Evolutionary conservation across 2,888 invertebrate genomes (phyloP).

Genomic region (Ctenicera cuprea): DNA sequence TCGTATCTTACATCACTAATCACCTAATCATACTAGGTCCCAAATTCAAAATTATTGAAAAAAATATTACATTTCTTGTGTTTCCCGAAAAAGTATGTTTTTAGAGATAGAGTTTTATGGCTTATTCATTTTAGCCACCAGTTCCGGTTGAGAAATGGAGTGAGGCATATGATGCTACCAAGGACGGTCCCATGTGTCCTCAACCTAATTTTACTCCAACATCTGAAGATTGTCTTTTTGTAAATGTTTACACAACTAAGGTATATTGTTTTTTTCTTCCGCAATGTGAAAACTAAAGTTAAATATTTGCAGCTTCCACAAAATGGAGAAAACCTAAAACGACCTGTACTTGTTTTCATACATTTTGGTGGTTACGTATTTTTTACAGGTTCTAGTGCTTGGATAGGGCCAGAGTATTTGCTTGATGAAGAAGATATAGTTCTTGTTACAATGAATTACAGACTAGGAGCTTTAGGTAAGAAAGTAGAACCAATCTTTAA

Average conservation of each 20-base stretch:
- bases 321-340: slow-evolving; percentile 47
- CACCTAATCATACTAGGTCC: too few relatives aligned
- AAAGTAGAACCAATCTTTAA: too few relatives aligned
- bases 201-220: slow-evolving; percentile 66
- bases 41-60: too few relatives aligned
- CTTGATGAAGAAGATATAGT: slow-evolving; percentile 74
- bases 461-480: slow-evolving; percentile 74
- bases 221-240: slow-evolving; percentile 79
- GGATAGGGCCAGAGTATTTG: neutral
- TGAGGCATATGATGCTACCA: slow-evolving; percentile 47
- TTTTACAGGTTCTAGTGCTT: slow-evolving; percentile 73
- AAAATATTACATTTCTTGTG: too few relatives aligned
- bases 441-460: slow-evolving; percentile 80
- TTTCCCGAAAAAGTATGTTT: too few relatives aligned
- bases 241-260: slow-evolving; percentile 78
- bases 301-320: slow-evolving; percentile 62
- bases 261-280: slow-evolving; percentile 60
- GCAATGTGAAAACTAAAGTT: neutral
- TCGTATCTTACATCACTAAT: too few relatives aligned
- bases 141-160: slow-evolving; percentile 51
- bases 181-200: slow-evolving; percentile 67
- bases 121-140: slow-evolving; percentile 49
- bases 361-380: slow-evolving; percentile 79
- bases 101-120: too few relatives aligned
- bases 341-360: slow-evolving; percentile 78